Evolutionary conservation across 1,140 invertebrate genomes (phyloP).

Genomic region (Drosophila orena): DNA sequence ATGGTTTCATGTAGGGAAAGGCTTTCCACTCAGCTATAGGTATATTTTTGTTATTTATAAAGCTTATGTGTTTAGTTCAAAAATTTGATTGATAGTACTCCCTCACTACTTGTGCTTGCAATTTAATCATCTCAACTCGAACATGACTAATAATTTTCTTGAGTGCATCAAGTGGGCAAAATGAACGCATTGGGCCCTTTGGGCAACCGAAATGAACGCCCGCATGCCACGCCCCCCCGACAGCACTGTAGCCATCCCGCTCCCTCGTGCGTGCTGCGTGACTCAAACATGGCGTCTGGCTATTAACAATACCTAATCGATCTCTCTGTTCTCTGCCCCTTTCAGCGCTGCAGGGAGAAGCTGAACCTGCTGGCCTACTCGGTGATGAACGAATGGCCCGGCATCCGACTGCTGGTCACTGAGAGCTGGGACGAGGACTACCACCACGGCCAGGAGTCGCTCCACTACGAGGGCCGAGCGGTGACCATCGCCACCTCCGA

Average conservation of each 20-base stretch:
- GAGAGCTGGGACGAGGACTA: conserved; percentile 97
- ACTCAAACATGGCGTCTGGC: conserved; percentile 73
- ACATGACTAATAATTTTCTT: background rate
- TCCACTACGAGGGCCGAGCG: conserved; percentile 98
- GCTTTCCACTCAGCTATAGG: no score
- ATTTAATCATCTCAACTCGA: background rate
- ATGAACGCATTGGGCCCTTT: conserved; percentile 68
- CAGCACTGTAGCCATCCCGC: conserved; percentile 32
- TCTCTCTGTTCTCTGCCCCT: conserved; percentile 36
- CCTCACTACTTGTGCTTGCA: background rate
- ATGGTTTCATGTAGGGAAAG: no score
- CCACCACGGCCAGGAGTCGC: conserved; percentile 91
- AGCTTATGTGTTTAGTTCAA: no score
- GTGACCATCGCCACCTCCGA: conserved; percentile 98
- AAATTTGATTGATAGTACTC: no score
- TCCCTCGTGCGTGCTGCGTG: conserved; percentile 28
- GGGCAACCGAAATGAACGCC: conserved; percentile 69
- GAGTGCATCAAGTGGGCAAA: conserved; percentile 13
- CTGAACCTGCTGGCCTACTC: conserved; percentile 97
- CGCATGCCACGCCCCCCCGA: conserved; percentile 67
- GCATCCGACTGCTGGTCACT: conserved; percentile 95
- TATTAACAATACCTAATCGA: conserved; percentile 56
- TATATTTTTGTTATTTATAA: no score
- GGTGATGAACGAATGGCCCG: conserved; percentile 99
- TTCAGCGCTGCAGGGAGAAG: conserved; percentile 97